phyloP scores from a whole-genome alignment of 2,888 invertebrate genomes.

The Endomychus coccineus region DNA sequence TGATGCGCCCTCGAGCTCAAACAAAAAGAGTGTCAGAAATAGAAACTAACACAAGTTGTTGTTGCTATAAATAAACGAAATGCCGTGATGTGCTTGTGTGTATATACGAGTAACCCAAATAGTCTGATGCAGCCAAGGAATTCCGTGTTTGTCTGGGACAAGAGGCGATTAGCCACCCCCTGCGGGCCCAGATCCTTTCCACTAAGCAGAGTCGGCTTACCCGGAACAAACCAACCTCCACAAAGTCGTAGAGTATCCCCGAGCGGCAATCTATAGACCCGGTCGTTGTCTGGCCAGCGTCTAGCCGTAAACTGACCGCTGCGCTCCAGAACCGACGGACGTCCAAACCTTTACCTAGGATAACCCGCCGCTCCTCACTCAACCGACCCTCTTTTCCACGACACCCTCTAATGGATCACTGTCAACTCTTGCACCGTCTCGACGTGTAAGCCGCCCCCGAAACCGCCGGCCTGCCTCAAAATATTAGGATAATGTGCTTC shows the following conservation, averaged over 20 bases:
- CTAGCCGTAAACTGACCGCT: conserved; percentile 33
- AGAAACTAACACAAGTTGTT: too few species aligned
- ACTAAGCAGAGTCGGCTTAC: conserved; percentile 34
- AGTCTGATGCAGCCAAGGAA: too few species aligned
- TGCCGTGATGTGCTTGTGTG: too few species aligned
- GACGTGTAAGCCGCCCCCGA: too few species aligned
- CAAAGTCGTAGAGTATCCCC: conserved; percentile 37
- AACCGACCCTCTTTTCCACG: conserved; percentile 21
- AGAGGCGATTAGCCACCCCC: too few species aligned
- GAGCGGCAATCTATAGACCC: conserved; percentile 31
- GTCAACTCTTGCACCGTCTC: conserved; percentile 16
- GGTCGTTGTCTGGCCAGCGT: conserved; percentile 33
- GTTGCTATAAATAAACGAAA: too few species aligned
- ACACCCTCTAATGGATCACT: conserved; percentile 31
- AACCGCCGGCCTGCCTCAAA: too few species aligned
- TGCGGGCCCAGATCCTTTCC: conserved; percentile 39
- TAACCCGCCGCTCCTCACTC: conserved; percentile 27
- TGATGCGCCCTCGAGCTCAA: too few species aligned
- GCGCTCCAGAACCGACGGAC: conserved; percentile 30
- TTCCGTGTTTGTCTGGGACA: too few species aligned
- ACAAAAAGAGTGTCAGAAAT: too few species aligned
- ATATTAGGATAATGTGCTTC: too few species aligned
- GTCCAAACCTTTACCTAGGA: conserved; percentile 34
- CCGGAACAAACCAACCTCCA: conserved; percentile 29
- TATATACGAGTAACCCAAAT: too few species aligned